Evolutionary conservation across 2,113 vertebrate genomes (phyloP).

Genomic region (Tragelaphus scriptus): DNA sequence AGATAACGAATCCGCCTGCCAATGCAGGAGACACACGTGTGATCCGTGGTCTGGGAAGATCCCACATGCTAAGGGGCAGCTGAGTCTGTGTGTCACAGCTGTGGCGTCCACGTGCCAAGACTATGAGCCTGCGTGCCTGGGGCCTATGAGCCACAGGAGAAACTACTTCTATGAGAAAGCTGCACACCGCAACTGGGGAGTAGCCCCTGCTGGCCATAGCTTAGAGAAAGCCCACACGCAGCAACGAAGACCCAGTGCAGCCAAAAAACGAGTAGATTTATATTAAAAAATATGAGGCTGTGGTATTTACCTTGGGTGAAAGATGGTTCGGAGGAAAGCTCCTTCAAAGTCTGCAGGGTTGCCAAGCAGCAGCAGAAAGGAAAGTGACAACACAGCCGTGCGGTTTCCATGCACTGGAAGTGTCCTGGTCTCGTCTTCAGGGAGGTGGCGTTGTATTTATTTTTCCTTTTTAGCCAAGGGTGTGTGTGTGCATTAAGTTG

Average conservation of each 20-base stretch:
- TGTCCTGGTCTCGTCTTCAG: not conserved
- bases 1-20: not conserved
- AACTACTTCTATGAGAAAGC: not conserved
- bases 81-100: not conserved
- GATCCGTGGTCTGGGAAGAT: not conserved
- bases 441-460: too few species aligned
- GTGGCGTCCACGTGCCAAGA: not conserved
- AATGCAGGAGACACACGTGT: accelerated
- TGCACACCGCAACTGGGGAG: not conserved
- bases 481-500: not conserved
- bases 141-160: not conserved
- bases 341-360: not conserved
- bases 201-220: not conserved
- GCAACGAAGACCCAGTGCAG: not conserved
- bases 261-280: not conserved
- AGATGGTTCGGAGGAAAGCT: not conserved
- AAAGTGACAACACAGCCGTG: accelerated
- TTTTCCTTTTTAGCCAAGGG: too few species aligned
- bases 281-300: not conserved
- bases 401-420: accelerated
- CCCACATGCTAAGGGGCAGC: not conserved
- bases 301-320: not conserved
- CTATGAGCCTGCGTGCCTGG: not conserved
- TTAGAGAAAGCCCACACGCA: not conserved
- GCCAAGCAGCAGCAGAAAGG: not conserved